Conservation (phyloP, 2,888 invertebrate species). For the Psylliodes chrysocephalus region DNA sequence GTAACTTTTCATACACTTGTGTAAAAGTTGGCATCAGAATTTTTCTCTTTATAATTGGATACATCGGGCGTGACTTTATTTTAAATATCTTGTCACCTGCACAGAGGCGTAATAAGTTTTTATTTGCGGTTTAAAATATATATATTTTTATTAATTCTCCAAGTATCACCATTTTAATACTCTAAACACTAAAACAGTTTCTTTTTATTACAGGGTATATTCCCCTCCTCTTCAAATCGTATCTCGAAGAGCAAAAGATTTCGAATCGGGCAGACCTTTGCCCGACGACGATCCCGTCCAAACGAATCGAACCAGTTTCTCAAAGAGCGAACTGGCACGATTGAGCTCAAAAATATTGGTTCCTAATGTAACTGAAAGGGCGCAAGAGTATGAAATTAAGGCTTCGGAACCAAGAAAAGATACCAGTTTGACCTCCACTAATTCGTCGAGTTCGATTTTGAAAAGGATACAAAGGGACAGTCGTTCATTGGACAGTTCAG, state of each 20-base stretch:
- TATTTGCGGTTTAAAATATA: too few relatives aligned
- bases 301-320: slow-evolving; percentile 73
- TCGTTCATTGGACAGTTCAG: slow-evolving; percentile 68
- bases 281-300: slow-evolving; percentile 67
- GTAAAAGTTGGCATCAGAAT: too few relatives aligned
- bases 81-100: too few relatives aligned
- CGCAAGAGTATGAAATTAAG: slow-evolving; percentile 78
- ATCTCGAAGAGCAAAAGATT: slow-evolving; percentile 77
- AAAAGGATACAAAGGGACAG: slow-evolving; percentile 65
- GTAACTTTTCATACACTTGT: too few relatives aligned
- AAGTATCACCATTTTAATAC: too few relatives aligned
- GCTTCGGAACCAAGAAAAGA: slow-evolving; percentile 59
- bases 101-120: too few relatives aligned
- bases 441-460: slow-evolving; percentile 46
- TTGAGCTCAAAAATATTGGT: slow-evolving; percentile 75
- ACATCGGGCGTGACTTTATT: too few relatives aligned
- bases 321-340: slow-evolving; percentile 73
- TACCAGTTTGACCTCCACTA: slow-evolving; percentile 51
- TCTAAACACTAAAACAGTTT: too few relatives aligned
- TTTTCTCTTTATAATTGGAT: too few relatives aligned
- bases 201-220: slow-evolving; percentile 58
- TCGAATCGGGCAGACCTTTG: slow-evolving; percentile 73
- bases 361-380: slow-evolving; percentile 79
- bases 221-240: slow-evolving; percentile 72
- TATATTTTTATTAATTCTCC: too few relatives aligned